Conservation (phyloP, 2,888 invertebrate genomes). For the Melinopterus prodromus region DNA sequence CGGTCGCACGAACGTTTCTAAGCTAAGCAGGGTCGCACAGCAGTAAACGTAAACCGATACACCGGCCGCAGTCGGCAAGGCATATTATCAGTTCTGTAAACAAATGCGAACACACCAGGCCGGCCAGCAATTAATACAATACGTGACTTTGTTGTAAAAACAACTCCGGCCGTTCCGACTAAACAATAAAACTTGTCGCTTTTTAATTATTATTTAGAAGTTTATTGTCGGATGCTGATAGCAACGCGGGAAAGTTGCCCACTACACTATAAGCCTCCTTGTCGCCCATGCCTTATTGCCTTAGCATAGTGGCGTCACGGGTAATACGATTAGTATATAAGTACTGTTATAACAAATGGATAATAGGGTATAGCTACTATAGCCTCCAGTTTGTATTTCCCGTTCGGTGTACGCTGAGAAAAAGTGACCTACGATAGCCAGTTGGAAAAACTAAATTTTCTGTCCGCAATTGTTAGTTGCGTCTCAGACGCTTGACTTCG, state of each 20-base stretch:
- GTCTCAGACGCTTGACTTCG: too few species aligned
- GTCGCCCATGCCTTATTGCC: background rate
- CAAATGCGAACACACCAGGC: constrained; percentile 15
- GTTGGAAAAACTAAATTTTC: too few species aligned
- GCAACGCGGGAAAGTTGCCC: background rate
- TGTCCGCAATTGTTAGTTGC: too few species aligned
- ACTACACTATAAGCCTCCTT: background rate
- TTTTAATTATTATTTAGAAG: constrained; percentile 25
- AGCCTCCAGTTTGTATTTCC: too few species aligned
- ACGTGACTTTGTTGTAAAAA: constrained; percentile 40
- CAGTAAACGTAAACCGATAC: constrained; percentile 16
- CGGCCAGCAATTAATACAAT: constrained; percentile 30
- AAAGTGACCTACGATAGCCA: too few species aligned
- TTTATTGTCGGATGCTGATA: constrained; percentile 7
- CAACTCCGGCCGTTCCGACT: constrained; percentile 27
- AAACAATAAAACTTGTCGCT: constrained; percentile 26
- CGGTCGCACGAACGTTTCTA: background rate
- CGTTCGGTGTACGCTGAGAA: too few species aligned
- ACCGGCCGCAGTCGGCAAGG: background rate
- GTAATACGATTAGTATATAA: background rate
- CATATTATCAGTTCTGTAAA: constrained; percentile 25
- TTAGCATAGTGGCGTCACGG: background rate
- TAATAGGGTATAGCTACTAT: background rate
- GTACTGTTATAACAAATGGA: background rate
- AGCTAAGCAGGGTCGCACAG: background rate